Evolutionary conservation across 2,888 invertebrate species (phyloP), one percentile per base, ranked within the genome.

Genomic region (Cotesia congregata): DNA sequence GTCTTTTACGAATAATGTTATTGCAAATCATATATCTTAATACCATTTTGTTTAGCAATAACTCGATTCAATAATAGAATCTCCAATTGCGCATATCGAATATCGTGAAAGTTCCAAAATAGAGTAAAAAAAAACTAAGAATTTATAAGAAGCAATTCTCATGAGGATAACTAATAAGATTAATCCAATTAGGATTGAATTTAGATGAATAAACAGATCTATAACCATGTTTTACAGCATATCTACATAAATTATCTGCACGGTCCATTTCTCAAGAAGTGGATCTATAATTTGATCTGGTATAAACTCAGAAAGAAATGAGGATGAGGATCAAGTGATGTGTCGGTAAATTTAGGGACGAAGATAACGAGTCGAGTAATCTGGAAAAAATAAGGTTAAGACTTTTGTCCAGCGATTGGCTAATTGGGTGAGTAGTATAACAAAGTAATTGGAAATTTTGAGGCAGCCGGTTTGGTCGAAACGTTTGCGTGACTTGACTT

Each of bases 401-500:
- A 50, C 50, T 12, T 12, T 50, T 50, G 50, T 12, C 12, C 50
- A 7, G 50, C 12, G 50, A 12, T 50, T 12, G 12, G 61, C 62
- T 67, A 59, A 67, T 5, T 67, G 72, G 15, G 59, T 9, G 61
- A 64, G 65, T 59, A 65, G 72, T 68, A 64, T 60, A 67, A 74
- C 67, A 39, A 77, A 67, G 64, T 39, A 73, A 79, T 79, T 79
- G 72, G 60, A 68, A 75, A 78, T 79, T 81, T 78, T 76, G 67
- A 74, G 12, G 67, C 69, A 69, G 71, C 75, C 75, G 67, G 75
- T 64, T 75, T 83, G 81, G 78, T 71, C 81, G 67, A 80, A 81
- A 79, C 80, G 80, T 82, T 50, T 80, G 82, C 81, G 80, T 83
- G 81, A 81, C 82, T 78, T 68, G 80, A 83, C 82, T 83, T 81